These are phyloP conservation scores for Tetrapedia diversipes DNA, from an alignment of 2,888 invertebrate species.

Conservation along the genomic window DNA sequence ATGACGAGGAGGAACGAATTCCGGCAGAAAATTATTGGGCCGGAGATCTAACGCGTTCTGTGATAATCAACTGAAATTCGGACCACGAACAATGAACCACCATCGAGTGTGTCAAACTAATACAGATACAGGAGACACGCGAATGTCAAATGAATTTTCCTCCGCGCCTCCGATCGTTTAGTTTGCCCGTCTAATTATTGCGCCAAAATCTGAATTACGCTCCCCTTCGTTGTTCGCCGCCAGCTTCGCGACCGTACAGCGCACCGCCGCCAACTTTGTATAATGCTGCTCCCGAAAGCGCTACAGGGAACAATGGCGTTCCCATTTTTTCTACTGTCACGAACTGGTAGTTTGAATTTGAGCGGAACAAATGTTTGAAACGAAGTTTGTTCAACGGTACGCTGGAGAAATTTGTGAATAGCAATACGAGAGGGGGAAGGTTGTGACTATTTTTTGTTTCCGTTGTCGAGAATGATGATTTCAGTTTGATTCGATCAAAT, in stretches of 20 bases:
- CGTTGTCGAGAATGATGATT: too few relatives aligned
- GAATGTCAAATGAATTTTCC: conserved; percentile 24
- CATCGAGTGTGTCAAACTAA: conserved; percentile 24
- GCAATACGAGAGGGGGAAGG: too few relatives aligned
- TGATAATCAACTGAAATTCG: conserved; percentile 38
- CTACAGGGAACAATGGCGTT: too few relatives aligned
- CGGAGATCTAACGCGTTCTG: conserved; percentile 35
- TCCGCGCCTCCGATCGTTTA: background rate
- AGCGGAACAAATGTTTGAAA: too few relatives aligned
- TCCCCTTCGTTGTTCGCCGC: background rate
- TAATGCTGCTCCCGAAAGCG: background rate
- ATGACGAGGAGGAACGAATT: background rate
- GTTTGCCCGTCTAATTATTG: conserved; percentile 11
- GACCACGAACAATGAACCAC: conserved; percentile 29
- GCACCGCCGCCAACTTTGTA: background rate
- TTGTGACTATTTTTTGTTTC: too few relatives aligned
- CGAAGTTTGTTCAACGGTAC: too few relatives aligned
- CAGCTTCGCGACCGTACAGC: background rate
- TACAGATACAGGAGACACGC: conserved; percentile 9
- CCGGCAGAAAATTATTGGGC: conserved; percentile 35
- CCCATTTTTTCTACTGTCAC: background rate
- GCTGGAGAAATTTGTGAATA: too few relatives aligned
- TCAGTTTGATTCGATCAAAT: too few relatives aligned
- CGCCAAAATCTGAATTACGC: background rate
- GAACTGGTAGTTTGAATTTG: too few relatives aligned